phyloP scores from a whole-genome alignment of 1,140 invertebrate species.

The Episyrphus balteatus region DNA sequence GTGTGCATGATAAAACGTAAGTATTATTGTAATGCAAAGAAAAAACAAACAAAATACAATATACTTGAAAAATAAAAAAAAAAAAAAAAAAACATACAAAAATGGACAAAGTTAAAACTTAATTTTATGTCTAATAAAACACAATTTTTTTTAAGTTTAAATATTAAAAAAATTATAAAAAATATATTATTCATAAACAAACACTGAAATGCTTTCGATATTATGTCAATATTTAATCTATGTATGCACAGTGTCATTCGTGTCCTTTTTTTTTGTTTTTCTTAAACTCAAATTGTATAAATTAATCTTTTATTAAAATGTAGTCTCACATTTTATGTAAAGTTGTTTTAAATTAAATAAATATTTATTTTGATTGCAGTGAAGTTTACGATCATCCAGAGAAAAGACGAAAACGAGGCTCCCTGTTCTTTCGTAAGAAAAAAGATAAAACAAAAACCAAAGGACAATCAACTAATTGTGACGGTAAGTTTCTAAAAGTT shows the following conservation, averaged over 20 bases:
- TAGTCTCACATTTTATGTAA: background rate
- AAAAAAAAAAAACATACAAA: background rate
- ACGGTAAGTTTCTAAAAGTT: slow-evolving; percentile 1
- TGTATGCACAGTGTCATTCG: background rate
- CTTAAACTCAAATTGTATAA: background rate
- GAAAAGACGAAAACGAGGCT: slow-evolving; percentile 75
- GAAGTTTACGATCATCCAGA: slow-evolving; percentile 65
- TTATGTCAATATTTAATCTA: background rate
- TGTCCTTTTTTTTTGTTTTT: background rate
- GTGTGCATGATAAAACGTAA: slow-evolving; percentile 32
- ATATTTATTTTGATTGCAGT: slow-evolving; percentile 32
- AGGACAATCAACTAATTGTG: slow-evolving; percentile 9
- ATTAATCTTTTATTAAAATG: background rate
- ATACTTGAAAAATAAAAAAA: no score
- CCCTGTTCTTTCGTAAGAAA: slow-evolving; percentile 81
- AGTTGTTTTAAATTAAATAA: slow-evolving; percentile 2
- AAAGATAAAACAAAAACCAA: slow-evolving; percentile 30
- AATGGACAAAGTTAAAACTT: background rate
- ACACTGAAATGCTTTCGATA: background rate
- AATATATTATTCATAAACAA: background rate
- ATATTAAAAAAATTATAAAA: background rate
- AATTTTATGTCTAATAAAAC: background rate
- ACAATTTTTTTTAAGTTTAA: background rate
- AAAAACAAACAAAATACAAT: no score
- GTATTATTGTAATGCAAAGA: background rate